A percentile compares a stretch with the other conserved stretches of the same genome.
These are phyloP conservation scores for Nomada hirtipes DNA, from an alignment of 2,888 invertebrate genomes.

Conservation along the genomic window DNA sequence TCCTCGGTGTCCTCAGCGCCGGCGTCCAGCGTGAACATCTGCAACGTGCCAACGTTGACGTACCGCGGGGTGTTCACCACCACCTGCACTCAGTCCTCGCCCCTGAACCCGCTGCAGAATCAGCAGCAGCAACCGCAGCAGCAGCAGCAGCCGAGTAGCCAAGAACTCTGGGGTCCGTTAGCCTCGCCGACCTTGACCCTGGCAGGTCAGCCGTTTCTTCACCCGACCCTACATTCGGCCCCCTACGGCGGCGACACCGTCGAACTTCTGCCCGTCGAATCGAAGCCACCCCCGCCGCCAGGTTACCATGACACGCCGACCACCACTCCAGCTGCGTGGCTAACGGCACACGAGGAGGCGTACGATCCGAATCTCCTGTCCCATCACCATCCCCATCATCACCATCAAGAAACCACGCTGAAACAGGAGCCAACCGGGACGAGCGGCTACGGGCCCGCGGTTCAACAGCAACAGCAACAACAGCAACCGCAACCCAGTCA, in stretches of 20 bases:
- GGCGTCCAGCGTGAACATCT: slow-evolving; percentile 84
- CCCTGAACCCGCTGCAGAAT: slow-evolving; percentile 86
- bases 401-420: slow-evolving; percentile 87
- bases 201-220: slow-evolving; percentile 80
- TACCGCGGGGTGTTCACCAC: slow-evolving; percentile 91
- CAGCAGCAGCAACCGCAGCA: slow-evolving; percentile 85
- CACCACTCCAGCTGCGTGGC: slow-evolving; percentile 84
- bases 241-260: slow-evolving; percentile 82
- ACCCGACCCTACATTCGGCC: slow-evolving; percentile 81
- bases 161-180: slow-evolving; percentile 81
- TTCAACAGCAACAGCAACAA: slow-evolving; percentile 83
- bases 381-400: slow-evolving; percentile 86
- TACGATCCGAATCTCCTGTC: slow-evolving; percentile 85
- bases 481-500: slow-evolving; percentile 80
- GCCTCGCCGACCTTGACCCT: slow-evolving; percentile 81
- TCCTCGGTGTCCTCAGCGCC: slow-evolving; percentile 75
- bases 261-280: slow-evolving; percentile 81
- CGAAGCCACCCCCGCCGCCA: slow-evolving; percentile 85
- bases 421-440: slow-evolving; percentile 88
- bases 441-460: slow-evolving; percentile 78
- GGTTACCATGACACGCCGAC: slow-evolving; percentile 88
- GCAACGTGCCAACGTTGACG: slow-evolving; percentile 82
- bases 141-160: slow-evolving; percentile 84
- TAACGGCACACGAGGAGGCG: slow-evolving; percentile 84
- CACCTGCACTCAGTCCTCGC: slow-evolving; percentile 89